Percentiles rank a stretch among this genome's conserved stretches.
These are phyloP conservation scores for Onychomys leucogaster DNA, from an alignment of 2,797 vertebrate genomes.

Conservation along the genomic window DNA sequence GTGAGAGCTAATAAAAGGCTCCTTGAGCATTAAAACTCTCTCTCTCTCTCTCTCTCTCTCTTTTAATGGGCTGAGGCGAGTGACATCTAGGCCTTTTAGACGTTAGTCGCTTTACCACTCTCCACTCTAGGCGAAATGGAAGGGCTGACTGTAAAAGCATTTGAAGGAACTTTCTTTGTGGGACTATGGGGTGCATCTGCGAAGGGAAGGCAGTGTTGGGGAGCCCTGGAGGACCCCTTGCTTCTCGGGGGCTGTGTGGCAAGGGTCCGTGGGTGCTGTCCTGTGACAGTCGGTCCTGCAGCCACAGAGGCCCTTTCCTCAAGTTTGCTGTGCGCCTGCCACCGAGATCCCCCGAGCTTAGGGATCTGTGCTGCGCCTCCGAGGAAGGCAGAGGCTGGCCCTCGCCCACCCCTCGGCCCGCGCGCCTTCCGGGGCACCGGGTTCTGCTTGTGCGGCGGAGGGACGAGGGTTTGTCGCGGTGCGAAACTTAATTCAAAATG, in stretches of 20 bases:
- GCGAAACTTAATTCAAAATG: constrained; percentile 88
- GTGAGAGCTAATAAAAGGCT: constrained; percentile 79
- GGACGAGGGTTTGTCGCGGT: constrained; percentile 71
- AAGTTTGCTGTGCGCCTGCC: constrained; percentile 70
- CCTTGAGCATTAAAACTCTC: constrained; percentile 79
- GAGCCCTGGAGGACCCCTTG: not conserved
- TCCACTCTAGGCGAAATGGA: constrained; percentile 63
- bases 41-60: not conserved
- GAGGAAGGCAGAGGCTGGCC: not conserved
- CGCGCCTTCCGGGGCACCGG: not conserved
- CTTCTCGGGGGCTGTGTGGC: not conserved
- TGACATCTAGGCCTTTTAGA: constrained; percentile 81
- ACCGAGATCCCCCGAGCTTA: not conserved
- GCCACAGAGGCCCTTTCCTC: constrained; percentile 37
- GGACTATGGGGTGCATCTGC: not conserved
- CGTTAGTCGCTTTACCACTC: constrained; percentile 55
- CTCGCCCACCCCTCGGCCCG: accelerated
- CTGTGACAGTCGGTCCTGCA: constrained; percentile 47
- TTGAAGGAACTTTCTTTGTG: constrained; percentile 69
- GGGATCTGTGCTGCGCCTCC: not conserved
- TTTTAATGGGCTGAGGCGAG: constrained; percentile 74
- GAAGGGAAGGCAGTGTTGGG: not conserved
- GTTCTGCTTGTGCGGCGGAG: constrained; percentile 37
- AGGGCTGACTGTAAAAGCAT: constrained; percentile 49
- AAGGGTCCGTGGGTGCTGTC: not conserved